Base-by-base conservation (phyloP, 2,797 vertebrate species). In the Lacerta agilis region DNA sequence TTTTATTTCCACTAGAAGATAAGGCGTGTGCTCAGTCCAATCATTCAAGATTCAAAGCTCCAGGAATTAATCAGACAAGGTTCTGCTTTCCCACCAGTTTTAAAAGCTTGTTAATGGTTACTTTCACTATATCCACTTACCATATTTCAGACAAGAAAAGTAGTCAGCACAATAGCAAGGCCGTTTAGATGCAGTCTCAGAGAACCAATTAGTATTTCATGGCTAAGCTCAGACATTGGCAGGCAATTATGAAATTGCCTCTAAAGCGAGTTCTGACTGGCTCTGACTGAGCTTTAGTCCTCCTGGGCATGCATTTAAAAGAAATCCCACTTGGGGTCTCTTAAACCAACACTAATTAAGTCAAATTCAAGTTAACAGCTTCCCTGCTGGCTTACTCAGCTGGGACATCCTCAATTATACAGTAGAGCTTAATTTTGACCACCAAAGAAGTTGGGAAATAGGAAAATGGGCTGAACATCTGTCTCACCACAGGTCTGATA, bases 281-380 rank as follows among this genome's bases (percentile, higher is more conserved):
- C 91, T 25, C 49, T 55, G 49, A 89, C 90, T 94, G 90, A 90
- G 92, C 93, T 92, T 61, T 82, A 92, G 82, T 90, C 90, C 92
- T 89, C 86, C 82, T 55, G 85, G 82, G 84, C 87, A 90, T 89
- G 87, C 90, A 92, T 94, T 95, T 94, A 55, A 69, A 95, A 94
- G 93, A 94, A 95, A 91, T 67, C 83, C 58, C 0, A 0, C 88
- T 94, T 91, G 88, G 79, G 61, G 90, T 92, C 79, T 92, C 91
- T 94, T 87, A 94, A 91, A 83, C 89, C 92, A 94, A 94, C 92
- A 94, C 94, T 95, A 94, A 95, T 93, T 91, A 91, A 89, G 93
- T 83, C 86, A 76, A 86, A 90, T 94, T 90, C 36, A 77, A 94
- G 92, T 93, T 91, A 94, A 91, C 87, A 93, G 87, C 88, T 94